These are phyloP conservation scores for Hemicrepidius hirtus DNA, from an alignment of 2,888 invertebrate species.

Conservation along the genomic window DNA sequence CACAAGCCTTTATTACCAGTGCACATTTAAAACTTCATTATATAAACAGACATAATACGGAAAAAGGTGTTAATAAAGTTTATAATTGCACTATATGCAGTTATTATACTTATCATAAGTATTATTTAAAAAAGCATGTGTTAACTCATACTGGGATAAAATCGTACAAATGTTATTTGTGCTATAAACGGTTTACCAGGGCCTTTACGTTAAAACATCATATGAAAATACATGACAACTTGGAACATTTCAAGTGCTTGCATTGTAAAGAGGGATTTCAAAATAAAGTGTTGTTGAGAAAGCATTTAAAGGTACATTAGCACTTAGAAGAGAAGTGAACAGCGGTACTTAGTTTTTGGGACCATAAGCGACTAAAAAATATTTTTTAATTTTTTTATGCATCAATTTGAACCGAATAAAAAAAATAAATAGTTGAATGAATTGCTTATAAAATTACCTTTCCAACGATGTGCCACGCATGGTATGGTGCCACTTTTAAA, in stretches of 20 bases:
- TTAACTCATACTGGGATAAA: conserved; percentile 34
- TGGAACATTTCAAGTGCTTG: conserved; percentile 13
- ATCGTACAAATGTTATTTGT: conserved; percentile 26
- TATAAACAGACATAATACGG: neutral
- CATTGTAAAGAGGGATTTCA: conserved; percentile 27
- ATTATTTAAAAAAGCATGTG: conserved; percentile 19
- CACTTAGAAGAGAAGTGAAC: too few species aligned
- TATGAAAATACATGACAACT: conserved; percentile 1
- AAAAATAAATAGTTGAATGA: too few species aligned
- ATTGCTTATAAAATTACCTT: too few species aligned
- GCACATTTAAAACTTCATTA: conserved; percentile 14
- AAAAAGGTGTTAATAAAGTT: neutral
- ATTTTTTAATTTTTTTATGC: too few species aligned
- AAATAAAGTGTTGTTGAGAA: conserved; percentile 6
- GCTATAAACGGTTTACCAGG: conserved; percentile 30
- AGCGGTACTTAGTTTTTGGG: too few species aligned
- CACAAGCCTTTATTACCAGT: conserved; percentile 6
- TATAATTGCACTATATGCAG: conserved; percentile 24
- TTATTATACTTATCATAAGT: neutral
- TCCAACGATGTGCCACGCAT: too few species aligned
- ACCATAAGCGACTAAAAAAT: too few species aligned
- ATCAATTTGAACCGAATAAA: too few species aligned
- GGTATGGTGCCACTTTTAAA: too few species aligned
- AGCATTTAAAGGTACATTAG: too few species aligned
- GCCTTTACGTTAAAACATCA: conserved; percentile 20